These are phyloP conservation scores for Drosophila hawaiiensis DNA, from an alignment of 2,888 invertebrate species.

Conservation along the genomic window DNA sequence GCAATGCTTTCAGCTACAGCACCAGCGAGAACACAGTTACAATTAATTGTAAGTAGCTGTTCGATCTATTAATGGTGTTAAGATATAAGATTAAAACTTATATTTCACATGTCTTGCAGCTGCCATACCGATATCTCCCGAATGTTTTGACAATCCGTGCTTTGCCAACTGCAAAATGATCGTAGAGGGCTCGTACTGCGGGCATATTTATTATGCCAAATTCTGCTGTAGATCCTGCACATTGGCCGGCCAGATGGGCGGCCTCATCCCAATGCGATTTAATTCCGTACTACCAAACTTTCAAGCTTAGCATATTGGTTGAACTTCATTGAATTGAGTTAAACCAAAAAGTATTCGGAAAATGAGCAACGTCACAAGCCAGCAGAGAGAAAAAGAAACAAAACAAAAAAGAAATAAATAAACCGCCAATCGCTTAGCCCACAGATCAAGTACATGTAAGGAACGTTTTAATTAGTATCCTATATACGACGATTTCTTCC, in stretches of 20 bases:
- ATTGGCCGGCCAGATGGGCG: conserved; percentile 90
- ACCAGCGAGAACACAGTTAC: conserved; percentile 88
- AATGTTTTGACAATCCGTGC: conserved; percentile 94
- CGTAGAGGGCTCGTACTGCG: conserved; percentile 93
- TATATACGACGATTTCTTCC: conserved; percentile 51
- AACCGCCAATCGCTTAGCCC: conserved; percentile 40
- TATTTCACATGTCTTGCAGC: conserved; percentile 60
- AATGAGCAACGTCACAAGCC: conserved; percentile 45
- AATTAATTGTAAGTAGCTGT: conserved; percentile 89
- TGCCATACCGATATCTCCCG: conserved; percentile 89
- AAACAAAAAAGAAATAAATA: conserved; percentile 10
- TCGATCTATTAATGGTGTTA: background rate
- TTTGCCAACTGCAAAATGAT: conserved; percentile 96
- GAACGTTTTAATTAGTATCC: conserved; percentile 54
- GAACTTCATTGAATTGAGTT: conserved; percentile 61
- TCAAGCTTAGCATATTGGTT: conserved; percentile 57
- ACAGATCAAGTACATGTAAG: conserved; percentile 63
- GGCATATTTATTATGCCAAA: conserved; percentile 95
- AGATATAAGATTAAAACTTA: background rate
- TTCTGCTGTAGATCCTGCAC: conserved; percentile 98
- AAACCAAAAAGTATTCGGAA: conserved; percentile 49
- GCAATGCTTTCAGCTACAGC: conserved; percentile 90
- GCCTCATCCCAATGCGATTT: conserved; percentile 82
- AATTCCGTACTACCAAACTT: conserved; percentile 60
- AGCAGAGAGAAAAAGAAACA: conserved; percentile 43